Evolutionary conservation across 2,797 vertebrate species (phyloP), one percentile per base, ranked within the genome.

Genomic region (Takifugu rubripes): DNA sequence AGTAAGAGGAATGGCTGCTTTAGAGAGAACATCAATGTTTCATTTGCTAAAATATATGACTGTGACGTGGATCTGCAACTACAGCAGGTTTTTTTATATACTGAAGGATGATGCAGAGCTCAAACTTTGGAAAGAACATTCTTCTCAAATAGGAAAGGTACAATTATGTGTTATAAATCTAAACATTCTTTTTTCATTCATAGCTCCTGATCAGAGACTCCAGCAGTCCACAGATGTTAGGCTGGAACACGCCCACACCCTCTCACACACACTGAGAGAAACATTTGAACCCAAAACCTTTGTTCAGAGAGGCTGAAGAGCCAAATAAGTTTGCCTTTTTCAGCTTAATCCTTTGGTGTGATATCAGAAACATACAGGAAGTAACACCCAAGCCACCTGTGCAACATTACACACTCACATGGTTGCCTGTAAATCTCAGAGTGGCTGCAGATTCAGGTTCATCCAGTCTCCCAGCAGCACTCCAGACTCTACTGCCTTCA

Each of bases 21-120:
- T 93, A 93, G 92, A 94, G 90, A 89, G 90, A 93, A 84, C 95
- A 98, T 98, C 95, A 97, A 97, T 99, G 95, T 98, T 99, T 98
- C 94, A 98, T 98, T 94, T 94, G 92, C 91, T 89, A 88, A 96
- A 95, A 95, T 93, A 93, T 94, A 94, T 93, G 92, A 89, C 77
- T 84, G 74, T 73, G 74, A 86, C 84, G 77, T 79, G 67, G 52
- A 78, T 83, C 72, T 87, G 88, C 88, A 85, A 82, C 70, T 61
- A 66, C 84, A 83, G 82, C 88, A 87, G 72, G 79, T 84, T 48
- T 84, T 24, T 84, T 76, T 54, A 27, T 46, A 62, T 79, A 75
- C 58, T 61, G 54, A 57, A 64, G 54, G 58, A 79, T 74, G 77
- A 75, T 62, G 49, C 56, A 72, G 60, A 74, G 61, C 74, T 74